Evolutionary conservation across 2,888 invertebrate species (phyloP), one percentile per base, ranked within the genome.

Genomic region (Polietes domitor): DNA sequence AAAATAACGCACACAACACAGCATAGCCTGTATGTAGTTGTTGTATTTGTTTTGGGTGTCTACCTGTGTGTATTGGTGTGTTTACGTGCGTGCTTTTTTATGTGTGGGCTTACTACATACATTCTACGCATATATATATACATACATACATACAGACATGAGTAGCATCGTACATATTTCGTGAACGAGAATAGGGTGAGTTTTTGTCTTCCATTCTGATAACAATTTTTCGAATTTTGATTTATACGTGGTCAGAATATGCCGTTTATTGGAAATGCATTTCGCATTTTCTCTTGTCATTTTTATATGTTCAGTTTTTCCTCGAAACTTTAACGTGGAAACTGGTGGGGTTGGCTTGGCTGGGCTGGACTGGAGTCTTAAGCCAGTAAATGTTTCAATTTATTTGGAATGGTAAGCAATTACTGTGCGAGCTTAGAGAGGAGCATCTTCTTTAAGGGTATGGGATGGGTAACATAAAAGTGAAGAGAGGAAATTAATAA

Each of bases 171-270:
- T 24, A 26, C 63, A 7, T 37, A 37, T 9, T 9, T 7, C 37
- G 12, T n/a, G 47, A 7, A 10, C 15, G 10, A 47, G 12, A 58
- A 58, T 77, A 32, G 81, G 84, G 78, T 81, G 78, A 68, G 72
- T 47, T 75, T 83, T 76, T 6, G 63, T 37, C 7, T 32, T 43
- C 41, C 65, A 21, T 78, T 81, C 53, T 73, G 81, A 81, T 81
- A 85, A 82, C 76, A 71, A 61, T 80, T 82, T 79, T 80, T 75
- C 79, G 76, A 82, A 85, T 82, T 85, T 82, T 85, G 85, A 85
- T 82, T 85, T 85, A 85, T 85, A 85, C 82, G 85, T 82, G 82
- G 85, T 74, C 85, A 82, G 79, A 85, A 82, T 85, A 80, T 82
- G 70, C 28, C 58, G 72, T 77, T 77, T 85, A 85, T 85, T 85